Evolutionary conservation across 2,888 invertebrate genomes (phyloP).

Genomic region (Hemistola chrysoprasaria): DNA sequence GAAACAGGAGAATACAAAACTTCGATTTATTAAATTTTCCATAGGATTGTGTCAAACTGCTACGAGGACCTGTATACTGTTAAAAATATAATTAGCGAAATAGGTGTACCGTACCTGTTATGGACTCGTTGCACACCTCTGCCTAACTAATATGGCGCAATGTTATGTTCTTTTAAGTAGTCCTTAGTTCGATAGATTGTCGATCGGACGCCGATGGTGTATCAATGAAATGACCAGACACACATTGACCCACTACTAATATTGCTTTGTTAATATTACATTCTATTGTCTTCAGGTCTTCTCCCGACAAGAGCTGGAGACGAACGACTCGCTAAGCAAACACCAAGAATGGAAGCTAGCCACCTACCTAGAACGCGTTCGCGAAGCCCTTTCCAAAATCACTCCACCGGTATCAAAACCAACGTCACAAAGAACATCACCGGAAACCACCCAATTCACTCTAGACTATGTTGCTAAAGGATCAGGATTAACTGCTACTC

Average conservation of each 20-base stretch:
- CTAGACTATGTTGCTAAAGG: constrained; percentile 83
- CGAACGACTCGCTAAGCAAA: constrained; percentile 67
- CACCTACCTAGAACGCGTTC: constrained; percentile 75
- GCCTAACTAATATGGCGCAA: too few relatives aligned
- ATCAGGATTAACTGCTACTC: constrained; percentile 82
- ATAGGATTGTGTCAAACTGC: too few relatives aligned
- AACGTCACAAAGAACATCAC: constrained; percentile 56
- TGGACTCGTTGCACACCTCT: too few relatives aligned
- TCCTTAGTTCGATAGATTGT: background rate
- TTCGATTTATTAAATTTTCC: too few relatives aligned
- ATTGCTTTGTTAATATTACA: constrained; percentile 1
- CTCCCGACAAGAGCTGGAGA: constrained; percentile 78
- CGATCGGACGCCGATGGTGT: too few relatives aligned
- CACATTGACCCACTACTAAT: too few relatives aligned
- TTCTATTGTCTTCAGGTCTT: constrained; percentile 74
- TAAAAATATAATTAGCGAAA: too few relatives aligned
- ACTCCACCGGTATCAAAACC: constrained; percentile 66
- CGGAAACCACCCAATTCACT: constrained; percentile 64
- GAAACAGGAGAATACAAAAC: too few relatives aligned
- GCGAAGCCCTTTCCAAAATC: constrained; percentile 65
- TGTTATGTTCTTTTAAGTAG: too few relatives aligned
- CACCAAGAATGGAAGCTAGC: constrained; percentile 82
- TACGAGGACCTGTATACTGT: too few relatives aligned
- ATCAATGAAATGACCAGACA: background rate
- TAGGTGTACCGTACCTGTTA: too few relatives aligned